These are phyloP conservation scores for Aphodius sticticus DNA, from an alignment of 2,888 invertebrate genomes.

Conservation along the genomic window DNA sequence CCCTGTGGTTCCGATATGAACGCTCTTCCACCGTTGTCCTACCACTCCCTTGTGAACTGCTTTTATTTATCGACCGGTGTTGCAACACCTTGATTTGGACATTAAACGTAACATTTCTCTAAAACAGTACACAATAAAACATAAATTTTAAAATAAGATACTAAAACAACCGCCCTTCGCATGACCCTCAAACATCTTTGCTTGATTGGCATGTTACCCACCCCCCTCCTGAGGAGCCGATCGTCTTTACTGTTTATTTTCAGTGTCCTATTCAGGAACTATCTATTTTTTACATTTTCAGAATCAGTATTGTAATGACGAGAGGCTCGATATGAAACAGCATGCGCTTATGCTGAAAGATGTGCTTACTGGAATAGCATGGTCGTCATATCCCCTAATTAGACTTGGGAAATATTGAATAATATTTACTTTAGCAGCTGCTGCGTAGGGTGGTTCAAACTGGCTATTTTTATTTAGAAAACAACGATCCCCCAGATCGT, in stretches of 20 bases:
- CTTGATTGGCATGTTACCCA: conserved; percentile 21
- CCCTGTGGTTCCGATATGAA: conserved; percentile 22
- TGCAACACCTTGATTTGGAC: conserved; percentile 47
- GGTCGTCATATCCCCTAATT: background rate
- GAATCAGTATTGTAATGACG: background rate
- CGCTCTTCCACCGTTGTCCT: conserved; percentile 30
- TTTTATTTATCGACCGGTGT: conserved; percentile 37
- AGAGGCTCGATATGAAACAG: background rate
- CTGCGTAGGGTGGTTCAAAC: no score
- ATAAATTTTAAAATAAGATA: conserved; percentile 52
- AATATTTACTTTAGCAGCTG: background rate
- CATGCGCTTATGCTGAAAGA: background rate
- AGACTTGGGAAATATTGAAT: background rate
- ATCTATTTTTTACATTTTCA: background rate
- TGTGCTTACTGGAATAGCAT: background rate
- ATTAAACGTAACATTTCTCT: conserved; percentile 55
- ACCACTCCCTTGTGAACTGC: conserved; percentile 33
- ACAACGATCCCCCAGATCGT: no score
- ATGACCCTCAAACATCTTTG: conserved; percentile 41
- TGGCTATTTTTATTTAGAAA: no score
- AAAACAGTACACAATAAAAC: conserved; percentile 57
- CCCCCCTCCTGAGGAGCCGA: conserved; percentile 8
- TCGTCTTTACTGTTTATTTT: background rate
- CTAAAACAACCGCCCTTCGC: conserved; percentile 52
- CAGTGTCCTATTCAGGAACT: background rate